phyloP scores from a whole-genome alignment of 2,797 vertebrate genomes.

The Catharus ustulatus region DNA sequence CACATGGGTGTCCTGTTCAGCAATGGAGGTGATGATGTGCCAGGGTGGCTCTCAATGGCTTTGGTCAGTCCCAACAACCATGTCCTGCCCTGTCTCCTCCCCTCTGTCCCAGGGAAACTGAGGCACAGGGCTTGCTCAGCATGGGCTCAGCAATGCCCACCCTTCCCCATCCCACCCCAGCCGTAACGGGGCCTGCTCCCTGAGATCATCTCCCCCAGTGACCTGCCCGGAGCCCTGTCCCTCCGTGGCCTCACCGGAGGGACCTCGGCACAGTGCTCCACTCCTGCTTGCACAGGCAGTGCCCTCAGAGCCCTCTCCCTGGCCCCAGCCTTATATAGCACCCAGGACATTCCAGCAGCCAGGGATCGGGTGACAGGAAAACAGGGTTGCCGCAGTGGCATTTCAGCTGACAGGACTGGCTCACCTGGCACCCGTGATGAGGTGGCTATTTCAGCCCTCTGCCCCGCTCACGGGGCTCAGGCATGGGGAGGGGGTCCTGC shows the following conservation, averaged over 20 bases:
- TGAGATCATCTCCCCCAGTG: neutral
- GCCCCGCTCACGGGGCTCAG: too few relatives aligned
- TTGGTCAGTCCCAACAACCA: neutral
- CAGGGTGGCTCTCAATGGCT: rapidly evolving
- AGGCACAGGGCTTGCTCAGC: neutral
- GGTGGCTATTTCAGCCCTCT: too few relatives aligned
- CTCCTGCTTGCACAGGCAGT: neutral
- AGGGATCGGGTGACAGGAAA: neutral
- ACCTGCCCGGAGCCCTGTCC: rapidly evolving
- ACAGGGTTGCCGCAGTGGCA: neutral
- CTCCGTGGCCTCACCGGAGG: neutral
- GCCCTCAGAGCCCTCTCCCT: rapidly evolving
- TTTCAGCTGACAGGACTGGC: neutral
- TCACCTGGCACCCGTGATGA: too few relatives aligned
- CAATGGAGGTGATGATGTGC: rapidly evolving
- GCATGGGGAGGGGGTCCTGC: too few relatives aligned
- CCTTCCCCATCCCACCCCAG: neutral
- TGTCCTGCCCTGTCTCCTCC: neutral
- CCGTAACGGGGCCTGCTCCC: rapidly evolving
- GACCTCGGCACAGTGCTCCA: neutral
- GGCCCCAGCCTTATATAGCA: neutral
- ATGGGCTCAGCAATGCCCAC: neutral
- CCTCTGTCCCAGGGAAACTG: neutral
- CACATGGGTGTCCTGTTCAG: rapidly evolving
- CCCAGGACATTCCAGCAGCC: neutral